These are phyloP conservation scores for Scleropages formosus DNA, from an alignment of 2,797 vertebrate species.

Conservation along the genomic window DNA sequence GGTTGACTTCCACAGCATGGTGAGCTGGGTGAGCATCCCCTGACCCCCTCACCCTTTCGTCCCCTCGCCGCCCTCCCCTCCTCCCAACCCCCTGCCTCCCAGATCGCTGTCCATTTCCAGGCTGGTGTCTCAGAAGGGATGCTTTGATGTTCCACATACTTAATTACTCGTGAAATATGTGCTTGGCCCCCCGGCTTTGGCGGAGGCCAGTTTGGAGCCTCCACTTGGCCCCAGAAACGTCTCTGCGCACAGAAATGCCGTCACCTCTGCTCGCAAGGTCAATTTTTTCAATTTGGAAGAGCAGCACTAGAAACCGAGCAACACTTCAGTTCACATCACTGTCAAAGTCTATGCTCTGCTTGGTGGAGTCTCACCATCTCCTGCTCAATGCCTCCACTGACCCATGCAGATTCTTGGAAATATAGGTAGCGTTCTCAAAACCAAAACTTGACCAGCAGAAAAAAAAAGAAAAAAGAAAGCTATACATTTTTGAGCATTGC, in stretches of 20 bases:
- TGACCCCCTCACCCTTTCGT: neutral
- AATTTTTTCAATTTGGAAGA: slow-evolving; percentile 60
- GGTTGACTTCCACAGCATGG: neutral
- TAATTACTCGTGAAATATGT: slow-evolving; percentile 80
- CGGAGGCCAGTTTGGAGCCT: slow-evolving; percentile 38
- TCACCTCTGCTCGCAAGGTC: slow-evolving; percentile 66
- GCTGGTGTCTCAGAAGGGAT: slow-evolving; percentile 38
- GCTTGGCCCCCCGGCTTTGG: slow-evolving; percentile 61
- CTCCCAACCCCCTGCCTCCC: slow-evolving; percentile 26
- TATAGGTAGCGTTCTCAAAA: no score
- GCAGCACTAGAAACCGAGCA: slow-evolving; percentile 54
- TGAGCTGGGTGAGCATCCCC: neutral
- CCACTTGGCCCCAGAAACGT: slow-evolving; percentile 45
- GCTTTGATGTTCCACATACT: slow-evolving; percentile 73
- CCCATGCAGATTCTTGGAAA: no score
- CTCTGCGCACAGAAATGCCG: slow-evolving; percentile 47
- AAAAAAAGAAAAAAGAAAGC: no score
- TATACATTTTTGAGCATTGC: no score
- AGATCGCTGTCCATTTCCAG: slow-evolving; percentile 34
- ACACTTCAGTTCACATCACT: slow-evolving; percentile 56
- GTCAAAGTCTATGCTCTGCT: slow-evolving; percentile 39
- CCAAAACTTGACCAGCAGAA: neutral
- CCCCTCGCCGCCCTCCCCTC: slow-evolving; percentile 25
- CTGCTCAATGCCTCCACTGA: no score
- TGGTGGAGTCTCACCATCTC: neutral